Base-by-base conservation (phyloP, 2,113 vertebrate genomes). In the Platysternon megacephalum region DNA sequence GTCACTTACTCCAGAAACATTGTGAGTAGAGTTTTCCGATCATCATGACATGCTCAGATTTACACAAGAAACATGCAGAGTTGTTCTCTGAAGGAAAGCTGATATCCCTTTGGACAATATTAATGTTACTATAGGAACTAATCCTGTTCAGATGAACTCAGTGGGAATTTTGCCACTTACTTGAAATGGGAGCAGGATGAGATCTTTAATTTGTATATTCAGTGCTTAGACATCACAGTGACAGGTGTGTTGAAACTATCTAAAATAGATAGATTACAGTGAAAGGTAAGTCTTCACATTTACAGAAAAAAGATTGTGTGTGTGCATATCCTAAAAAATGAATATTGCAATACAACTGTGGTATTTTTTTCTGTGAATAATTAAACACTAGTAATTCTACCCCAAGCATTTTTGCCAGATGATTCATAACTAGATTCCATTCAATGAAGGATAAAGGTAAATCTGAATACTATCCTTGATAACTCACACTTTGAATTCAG, bases 201-300 rank as follows among this genome's bases (percentile, higher is more conserved):
- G 8, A 13, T 0, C 61, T 17, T 65, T 6, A 39, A 74, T 1
- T 48, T n/a, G 8, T 0, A n/a, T 68, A 68, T 17, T 68, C 1
- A 12, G 4, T 16, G 26, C 32, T 2, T 1, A 48, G 12, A 88
- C n/a, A 7, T 82, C 76, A 29, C 79, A 53, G 39, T 0, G 35
- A 3, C 6, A 14, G 85, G 5, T 61, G 53, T 9, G 80, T 90
- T 55, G n/a, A 49, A 3, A 28, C 6, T 76, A 14, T 35, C 81
- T 76, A 68, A 82, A 72, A 65, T 65, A 35, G 61, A 14, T 65
- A 44, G 44, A 46, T 46, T 65, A 65, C 61, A 17, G 29, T 65
- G n/a, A 7, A 49, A 90, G 42, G 4, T 1, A 11, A 94, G 12
- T 10, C 56, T 26, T 81, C 26, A 14, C 39, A 55, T 21, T 82